Evolutionary conservation across 2,888 invertebrate genomes (phyloP), one percentile per base, ranked within the genome.

Genomic region (Dolichopus griseipennis): DNA sequence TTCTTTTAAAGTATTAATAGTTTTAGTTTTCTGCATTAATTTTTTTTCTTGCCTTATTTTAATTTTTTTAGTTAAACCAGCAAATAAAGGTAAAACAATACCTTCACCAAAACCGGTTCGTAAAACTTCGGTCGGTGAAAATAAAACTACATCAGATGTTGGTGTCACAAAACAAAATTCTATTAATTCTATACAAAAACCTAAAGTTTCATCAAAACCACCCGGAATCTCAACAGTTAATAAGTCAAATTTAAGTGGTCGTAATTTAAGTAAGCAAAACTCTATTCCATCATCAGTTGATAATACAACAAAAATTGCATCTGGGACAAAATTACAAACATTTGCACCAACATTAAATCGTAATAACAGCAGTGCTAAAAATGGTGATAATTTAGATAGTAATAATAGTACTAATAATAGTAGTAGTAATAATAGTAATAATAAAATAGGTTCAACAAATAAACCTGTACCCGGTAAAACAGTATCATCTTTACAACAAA

Each of bases 401-500:
- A 22, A 22, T 62, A 63, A 8, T 69, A 72, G 64, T 66, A 69
- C 33, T 72, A 72, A 66, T 61, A 67, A 33, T 37, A 63, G 21
- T 65, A 61, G 61, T 68, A 68, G 65, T 68, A 20, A 21, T 41
- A 67, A 61, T 68, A 66, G 37, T 61, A 41, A 37, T 65, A 71
- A 61, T 66, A 72, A 70, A 67, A 64, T 63, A 27, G 72, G 15
- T 64, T 66, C 71, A 67, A 69, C 79, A 67, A 81, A 83, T 63
- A 84, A 84, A 75, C 73, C 83, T 68, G 81, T 85, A 34, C 83
- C 87, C 6, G 81, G 82, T 72, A 87, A 87, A 76, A 82, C 83
- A 63, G 90, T 91, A 68, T 91, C 91, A 41, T 88, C 88, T 69
- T 82, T 92, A 73, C 91, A 92, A 75, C 90, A 90, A 75, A 91